Evolutionary conservation across 2,888 invertebrate genomes (phyloP), one percentile per base, ranked within the genome.

Genomic region (Orthonevra nobilis): DNA sequence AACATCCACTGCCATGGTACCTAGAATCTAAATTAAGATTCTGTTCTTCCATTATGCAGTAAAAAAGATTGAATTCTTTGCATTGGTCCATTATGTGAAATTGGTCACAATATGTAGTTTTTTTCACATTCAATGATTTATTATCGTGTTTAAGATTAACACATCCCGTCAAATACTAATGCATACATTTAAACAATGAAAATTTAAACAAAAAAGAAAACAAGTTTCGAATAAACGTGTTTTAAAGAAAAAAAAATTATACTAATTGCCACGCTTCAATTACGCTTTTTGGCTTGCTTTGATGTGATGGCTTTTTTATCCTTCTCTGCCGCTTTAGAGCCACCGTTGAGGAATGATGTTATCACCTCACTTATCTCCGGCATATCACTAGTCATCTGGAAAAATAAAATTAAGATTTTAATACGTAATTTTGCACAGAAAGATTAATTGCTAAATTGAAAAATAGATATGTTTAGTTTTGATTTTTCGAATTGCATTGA

Each of bases 351-450:
- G 83, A 94, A 93, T 28, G 94, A 93, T 0, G 98, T 96, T 81
- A 99, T 92, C 91, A 97, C 93, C 89, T 99, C 99, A 0, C 97
- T 96, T 91, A 99, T 93, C 89, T 99, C 99, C 1, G 97, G 96
- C 92, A 98, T 93, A 82, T 96, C 96, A 81, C 94, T 93, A 81
- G 93, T 92, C 90, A 95, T 94, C 86, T 93, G 92, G 0, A 94
- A 93, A 84, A 95, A 90, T 58, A 42, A 56, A 48, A 14, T 15
- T 15, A 23, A 26, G 23, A 19, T 56, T n/a, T 32, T 32, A n/a
- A 19, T 14, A 12, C 9, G 9, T 17, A 38, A 9, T 17, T 19
- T n/a, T n/a, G n/a, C n/a, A n/a, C n/a, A n/a, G 1, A 42, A 3
- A n/a, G 20, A 5, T 10, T 10, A 5, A 28, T 30, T 9, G 10